Conservation (phyloP, 2,888 invertebrate genomes). For the Aleiodes leptofemur region DNA sequence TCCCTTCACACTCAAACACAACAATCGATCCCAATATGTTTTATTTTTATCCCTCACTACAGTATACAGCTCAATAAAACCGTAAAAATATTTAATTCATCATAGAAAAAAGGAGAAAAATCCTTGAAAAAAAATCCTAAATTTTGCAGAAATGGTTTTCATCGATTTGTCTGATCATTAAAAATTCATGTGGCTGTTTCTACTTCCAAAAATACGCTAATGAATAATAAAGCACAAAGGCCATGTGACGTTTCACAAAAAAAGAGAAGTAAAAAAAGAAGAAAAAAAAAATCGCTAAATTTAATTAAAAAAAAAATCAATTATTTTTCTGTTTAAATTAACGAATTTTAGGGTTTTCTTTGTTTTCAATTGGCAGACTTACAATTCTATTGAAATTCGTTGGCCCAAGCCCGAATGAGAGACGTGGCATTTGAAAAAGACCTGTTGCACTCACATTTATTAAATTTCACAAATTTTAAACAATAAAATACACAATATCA, state of each 20-base stretch:
- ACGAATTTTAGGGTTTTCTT: not conserved
- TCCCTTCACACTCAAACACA: slow-evolving; percentile 50
- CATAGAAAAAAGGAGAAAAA: not conserved
- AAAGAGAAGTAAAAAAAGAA: not conserved
- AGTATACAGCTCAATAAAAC: too few relatives aligned
- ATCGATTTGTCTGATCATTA: not conserved
- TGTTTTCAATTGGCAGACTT: slow-evolving; percentile 22
- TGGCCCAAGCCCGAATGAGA: slow-evolving; percentile 8
- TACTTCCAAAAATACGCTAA: not conserved
- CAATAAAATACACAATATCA: not conserved
- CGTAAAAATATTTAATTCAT: not conserved
- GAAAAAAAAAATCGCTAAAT: too few relatives aligned
- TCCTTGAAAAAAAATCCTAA: too few relatives aligned
- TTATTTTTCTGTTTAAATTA: not conserved
- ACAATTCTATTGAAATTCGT: slow-evolving; percentile 32
- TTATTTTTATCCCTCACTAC: slow-evolving; percentile 58
- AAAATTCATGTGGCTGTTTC: not conserved
- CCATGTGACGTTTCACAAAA: not conserved
- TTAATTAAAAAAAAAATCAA: too few relatives aligned
- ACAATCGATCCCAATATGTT: slow-evolving; percentile 61
- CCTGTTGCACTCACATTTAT: slow-evolving; percentile 51
- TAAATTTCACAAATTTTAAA: not conserved
- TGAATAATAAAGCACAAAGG: not conserved
- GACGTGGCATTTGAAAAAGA: slow-evolving; percentile 47
- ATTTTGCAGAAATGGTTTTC: not conserved